Base-by-base conservation (phyloP, 2,888 invertebrate genomes). In the Lepeophtheirus nordmannii region DNA sequence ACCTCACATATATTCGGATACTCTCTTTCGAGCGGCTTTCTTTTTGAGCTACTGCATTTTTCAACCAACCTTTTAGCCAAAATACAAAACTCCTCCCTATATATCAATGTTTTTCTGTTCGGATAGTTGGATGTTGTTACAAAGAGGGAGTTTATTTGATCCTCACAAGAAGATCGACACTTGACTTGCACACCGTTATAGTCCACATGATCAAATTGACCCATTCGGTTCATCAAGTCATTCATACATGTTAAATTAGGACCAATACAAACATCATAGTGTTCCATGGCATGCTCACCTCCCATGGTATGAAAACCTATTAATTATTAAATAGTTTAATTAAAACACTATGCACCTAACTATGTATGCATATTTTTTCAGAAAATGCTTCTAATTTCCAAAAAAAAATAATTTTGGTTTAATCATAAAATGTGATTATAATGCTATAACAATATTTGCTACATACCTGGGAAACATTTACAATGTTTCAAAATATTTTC, bases 31-130 rank as follows among this genome's bases (percentile, higher is more conserved):
- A 62, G 23, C 10, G 62, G 56, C 9, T 64, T 64, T 37, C 56
- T 20, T 53, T 64, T 64, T 1, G 57, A 40, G 5, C 64, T 40
- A 1, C 14, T 23, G 20, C 65, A 65, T 58, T 65, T 65, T n/a
- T 65, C 65, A 1, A 65, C 12, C 12, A 65, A 58, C n/a, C 58
- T 30, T n/a, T 22, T 23, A 1, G 65, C 57, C 14, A 65, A 11
- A 58, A 65, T 65, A 40, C 65, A 65, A 39, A 65, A 65, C 20
- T 65, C 65, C 38, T 65, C 65, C 11, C 65, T 46, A 37, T 65
- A 65, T 58, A 65, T 56, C 39, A 65, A 39, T 11, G 65, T 65
- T 58, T 65, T 65, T 17, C 65, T 46, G 38, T 65, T 65, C 3
- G 65, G 65, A 58, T 65, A 65, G 10, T 46, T 53, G 3, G 65